Base-by-base conservation (phyloP, 2,888 invertebrate genomes). In the Smittia aterrima region DNA sequence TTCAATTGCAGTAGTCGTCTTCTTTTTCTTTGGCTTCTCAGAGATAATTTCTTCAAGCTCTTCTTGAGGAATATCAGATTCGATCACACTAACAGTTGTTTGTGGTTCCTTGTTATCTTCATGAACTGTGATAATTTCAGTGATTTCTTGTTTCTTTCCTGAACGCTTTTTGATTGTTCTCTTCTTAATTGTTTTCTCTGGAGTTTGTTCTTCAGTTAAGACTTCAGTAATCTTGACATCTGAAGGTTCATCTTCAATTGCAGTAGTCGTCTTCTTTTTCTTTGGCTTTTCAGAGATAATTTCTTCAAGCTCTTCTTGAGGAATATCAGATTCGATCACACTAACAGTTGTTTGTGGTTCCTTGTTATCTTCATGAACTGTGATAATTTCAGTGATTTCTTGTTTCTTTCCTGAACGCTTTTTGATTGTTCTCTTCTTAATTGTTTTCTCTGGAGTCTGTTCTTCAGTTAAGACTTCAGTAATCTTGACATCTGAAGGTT, bases 381-480 rank as follows among this genome's bases (percentile, higher is more conserved):
- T 53, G 4, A 53, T 11, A 13, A 53, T 53, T 53, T 53, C 53
- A 3, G 53, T 53, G n/a, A 53, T 18, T 53, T 53, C 53, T 18
- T 53, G 53, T 18, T 53, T 53, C 18, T 53, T 53, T 2, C 53
- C 53, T 4, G 9, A 2, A 16, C 18, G n/a, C n/a, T 53, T 53
- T 11, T 53, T 53, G 53, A 53, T 53, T 16, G 18, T 53, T 53
- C 53, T 53, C 53, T 53, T 53, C 53, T 53, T 53, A 18, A 53
- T 53, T 2, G 53, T 16, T 53, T 53, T 53, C 18, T 53, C 53
- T 4, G 53, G 53, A 7, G 53, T 53, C 9, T 53, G 16, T 11
- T 53, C 53, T 53, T 53, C 53, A 53, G 53, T 53, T 7, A 18
- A 2, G 4, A 53, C 18, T 18, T 53, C 53, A 13, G 16, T 53